Evolutionary conservation across 1,140 invertebrate species (phyloP).

Genomic region (Apolygus lucorum): DNA sequence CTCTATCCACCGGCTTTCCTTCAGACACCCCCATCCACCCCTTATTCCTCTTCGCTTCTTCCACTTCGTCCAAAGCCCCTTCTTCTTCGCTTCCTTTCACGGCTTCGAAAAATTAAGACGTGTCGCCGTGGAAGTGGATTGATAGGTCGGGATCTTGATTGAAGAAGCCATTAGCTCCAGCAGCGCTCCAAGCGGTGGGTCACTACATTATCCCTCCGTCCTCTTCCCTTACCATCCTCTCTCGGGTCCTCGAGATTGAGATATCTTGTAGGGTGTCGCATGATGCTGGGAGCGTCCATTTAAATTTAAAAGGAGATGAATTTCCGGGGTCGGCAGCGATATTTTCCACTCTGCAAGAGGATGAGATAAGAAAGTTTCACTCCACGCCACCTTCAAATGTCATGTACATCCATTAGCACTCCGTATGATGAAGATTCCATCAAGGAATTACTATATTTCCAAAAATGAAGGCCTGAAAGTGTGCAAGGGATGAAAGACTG

Average conservation of each 20-base stretch:
- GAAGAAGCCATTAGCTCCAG: background rate
- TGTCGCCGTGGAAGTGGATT: background rate
- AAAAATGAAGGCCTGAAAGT: too few species aligned
- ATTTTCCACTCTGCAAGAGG: background rate
- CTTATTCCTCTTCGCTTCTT: too few species aligned
- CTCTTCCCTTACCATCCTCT: background rate
- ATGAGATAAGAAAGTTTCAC: background rate
- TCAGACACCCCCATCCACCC: background rate
- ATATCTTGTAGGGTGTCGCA: background rate
- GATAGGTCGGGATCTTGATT: background rate
- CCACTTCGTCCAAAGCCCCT: background rate
- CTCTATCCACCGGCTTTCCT: background rate
- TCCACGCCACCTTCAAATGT: too few species aligned
- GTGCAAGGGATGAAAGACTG: too few species aligned
- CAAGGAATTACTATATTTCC: too few species aligned
- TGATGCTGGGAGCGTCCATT: background rate
- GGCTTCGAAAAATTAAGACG: background rate
- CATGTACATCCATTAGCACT: too few species aligned
- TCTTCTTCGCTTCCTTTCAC: background rate
- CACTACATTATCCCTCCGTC: background rate
- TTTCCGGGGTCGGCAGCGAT: background rate
- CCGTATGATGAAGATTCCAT: too few species aligned
- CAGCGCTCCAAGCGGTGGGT: background rate
- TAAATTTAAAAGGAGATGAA: background rate
- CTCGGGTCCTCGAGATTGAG: background rate